A percentile compares a stretch with the other conserved stretches of the same genome.
Conservation (phyloP, 2,113 vertebrate species). For the Sciurus niger region DNA sequence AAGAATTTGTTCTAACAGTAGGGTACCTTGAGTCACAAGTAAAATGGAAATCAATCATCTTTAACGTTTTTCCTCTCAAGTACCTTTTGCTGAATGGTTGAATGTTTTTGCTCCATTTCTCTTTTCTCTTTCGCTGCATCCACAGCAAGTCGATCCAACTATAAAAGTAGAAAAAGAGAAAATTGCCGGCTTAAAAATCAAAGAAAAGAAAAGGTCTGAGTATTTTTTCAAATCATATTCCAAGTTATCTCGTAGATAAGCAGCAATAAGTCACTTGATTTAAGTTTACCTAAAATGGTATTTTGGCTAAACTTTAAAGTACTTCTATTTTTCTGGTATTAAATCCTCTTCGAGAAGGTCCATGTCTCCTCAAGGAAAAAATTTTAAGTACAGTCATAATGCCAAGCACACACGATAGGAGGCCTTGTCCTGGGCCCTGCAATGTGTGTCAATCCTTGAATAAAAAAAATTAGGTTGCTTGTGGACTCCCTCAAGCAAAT, state of each 20-base stretch:
- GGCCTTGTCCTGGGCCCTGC: background rate
- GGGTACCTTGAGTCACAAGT: background rate
- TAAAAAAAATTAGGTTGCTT: conserved; percentile 73
- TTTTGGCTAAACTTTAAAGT: conserved; percentile 80
- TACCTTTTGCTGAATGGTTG: conserved; percentile 99
- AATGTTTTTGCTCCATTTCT: conserved; percentile 98
- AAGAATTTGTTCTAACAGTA: conserved; percentile 8
- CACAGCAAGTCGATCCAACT: conserved; percentile 97
- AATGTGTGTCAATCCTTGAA: conserved; percentile 57
- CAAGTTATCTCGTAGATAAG: conserved; percentile 65
- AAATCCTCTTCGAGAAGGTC: conserved; percentile 71
- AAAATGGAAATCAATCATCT: conserved; percentile 47
- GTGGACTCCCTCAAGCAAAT: conserved; percentile 74
- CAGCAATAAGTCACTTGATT: conserved; percentile 76
- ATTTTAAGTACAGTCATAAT: conserved; percentile 78
- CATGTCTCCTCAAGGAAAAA: conserved; percentile 55
- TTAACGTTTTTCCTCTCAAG: background rate
- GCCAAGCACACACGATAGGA: conserved; percentile 65
- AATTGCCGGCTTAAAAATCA: conserved; percentile 69
- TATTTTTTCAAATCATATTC: conserved; percentile 64
- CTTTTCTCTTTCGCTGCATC: conserved; percentile 97
- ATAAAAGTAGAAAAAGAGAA: conserved; percentile 85
- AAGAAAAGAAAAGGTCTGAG: conserved; percentile 51
- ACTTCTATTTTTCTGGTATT: conserved; percentile 39
- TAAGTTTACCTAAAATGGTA: conserved; percentile 64